Evolutionary conservation across 1,140 invertebrate species (phyloP).

Genomic region (Ylistrum balloti): DNA sequence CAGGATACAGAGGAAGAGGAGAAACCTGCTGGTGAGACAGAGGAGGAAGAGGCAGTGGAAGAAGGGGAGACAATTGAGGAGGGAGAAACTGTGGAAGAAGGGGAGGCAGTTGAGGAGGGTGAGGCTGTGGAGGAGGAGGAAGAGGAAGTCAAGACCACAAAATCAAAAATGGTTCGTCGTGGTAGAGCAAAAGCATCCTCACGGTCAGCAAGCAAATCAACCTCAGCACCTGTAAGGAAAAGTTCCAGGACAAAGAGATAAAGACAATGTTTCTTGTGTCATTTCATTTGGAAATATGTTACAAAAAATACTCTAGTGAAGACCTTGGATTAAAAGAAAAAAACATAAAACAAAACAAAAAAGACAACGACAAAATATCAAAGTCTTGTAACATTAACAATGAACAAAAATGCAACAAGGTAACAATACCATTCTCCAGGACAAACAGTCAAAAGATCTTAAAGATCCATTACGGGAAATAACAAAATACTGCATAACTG

Average conservation of each 20-base stretch:
- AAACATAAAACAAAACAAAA: too few species aligned
- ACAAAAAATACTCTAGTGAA: neutral
- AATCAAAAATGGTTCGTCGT: neutral
- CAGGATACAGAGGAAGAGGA: constrained; percentile 57
- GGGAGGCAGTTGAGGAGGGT: constrained; percentile 50
- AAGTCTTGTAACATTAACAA: too few species aligned
- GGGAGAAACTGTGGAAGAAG: constrained; percentile 49
- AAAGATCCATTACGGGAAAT: too few species aligned
- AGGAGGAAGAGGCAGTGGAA: constrained; percentile 44
- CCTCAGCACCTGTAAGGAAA: neutral
- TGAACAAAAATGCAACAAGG: too few species aligned
- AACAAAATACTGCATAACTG: too few species aligned
- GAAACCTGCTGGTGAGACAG: neutral
- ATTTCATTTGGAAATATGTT: too few species aligned
- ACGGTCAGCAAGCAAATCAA: neutral
- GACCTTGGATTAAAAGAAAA: neutral
- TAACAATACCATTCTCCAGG: too few species aligned
- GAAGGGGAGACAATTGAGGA: constrained; percentile 54
- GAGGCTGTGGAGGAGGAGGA: constrained; percentile 56
- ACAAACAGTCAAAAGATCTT: too few species aligned
- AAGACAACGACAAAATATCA: too few species aligned
- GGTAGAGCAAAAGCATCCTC: neutral
- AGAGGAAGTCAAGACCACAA: constrained; percentile 25
- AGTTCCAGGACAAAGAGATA: constrained; percentile 16
- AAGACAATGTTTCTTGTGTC: neutral